phyloP scores from a whole-genome alignment of 2,113 vertebrate genomes.

The Cyphomyrus discorhynchus region DNA sequence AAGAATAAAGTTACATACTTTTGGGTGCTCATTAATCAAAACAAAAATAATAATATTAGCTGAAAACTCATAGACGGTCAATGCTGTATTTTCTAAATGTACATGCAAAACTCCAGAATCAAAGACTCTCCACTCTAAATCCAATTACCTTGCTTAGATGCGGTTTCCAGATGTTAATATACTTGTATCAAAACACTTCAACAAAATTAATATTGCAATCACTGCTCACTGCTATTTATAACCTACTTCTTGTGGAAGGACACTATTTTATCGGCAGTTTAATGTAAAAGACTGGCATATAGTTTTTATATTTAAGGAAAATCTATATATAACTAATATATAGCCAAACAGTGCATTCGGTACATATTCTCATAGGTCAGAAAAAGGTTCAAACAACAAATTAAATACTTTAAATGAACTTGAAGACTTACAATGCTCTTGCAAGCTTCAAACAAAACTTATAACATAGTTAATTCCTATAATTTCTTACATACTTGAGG shows the following conservation, averaged over 20 bases:
- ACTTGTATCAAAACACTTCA: background rate
- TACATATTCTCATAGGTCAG: background rate
- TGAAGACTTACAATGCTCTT: background rate
- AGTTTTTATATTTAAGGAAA: background rate
- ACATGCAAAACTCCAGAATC: background rate
- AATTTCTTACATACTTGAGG: background rate
- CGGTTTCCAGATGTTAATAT: background rate
- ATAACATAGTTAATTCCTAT: background rate
- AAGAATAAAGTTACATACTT: background rate
- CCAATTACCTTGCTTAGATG: conserved; percentile 14
- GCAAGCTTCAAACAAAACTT: background rate
- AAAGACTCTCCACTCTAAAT: conserved; percentile 3
- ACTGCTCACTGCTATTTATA: conserved; percentile 5
- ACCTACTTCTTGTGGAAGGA: background rate
- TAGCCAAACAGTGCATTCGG: background rate
- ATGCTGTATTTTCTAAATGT: background rate
- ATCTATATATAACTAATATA: background rate
- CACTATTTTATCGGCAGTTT: background rate
- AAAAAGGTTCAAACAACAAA: background rate
- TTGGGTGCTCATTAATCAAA: background rate
- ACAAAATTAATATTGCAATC: background rate
- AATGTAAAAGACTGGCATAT: background rate
- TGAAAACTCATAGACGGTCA: background rate
- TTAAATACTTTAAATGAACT: background rate
- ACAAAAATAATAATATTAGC: background rate